These are phyloP conservation scores for Leptosomus discolor DNA, from an alignment of 2,113 vertebrate species.

Conservation along the genomic window DNA sequence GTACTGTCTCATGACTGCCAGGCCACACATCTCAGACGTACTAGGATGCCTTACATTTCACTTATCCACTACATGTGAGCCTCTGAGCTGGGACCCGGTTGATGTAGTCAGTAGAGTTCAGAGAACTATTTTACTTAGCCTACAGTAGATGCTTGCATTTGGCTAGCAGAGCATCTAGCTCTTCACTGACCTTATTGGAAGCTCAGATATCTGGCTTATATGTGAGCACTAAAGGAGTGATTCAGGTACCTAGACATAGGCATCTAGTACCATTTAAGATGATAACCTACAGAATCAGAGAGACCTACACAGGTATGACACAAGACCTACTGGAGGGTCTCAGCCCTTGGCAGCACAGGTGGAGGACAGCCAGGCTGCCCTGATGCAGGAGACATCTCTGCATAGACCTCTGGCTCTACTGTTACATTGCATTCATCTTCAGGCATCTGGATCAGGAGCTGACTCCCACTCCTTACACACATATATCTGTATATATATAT, in stretches of 20 bases:
- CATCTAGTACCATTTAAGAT: neutral
- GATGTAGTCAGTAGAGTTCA: neutral
- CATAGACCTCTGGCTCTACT: neutral
- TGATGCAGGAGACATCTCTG: neutral
- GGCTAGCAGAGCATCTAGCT: neutral
- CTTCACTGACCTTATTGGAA: neutral
- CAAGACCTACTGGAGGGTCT: neutral
- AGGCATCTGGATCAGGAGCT: neutral
- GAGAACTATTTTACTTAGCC: neutral
- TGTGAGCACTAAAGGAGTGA: neutral
- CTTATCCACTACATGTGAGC: neutral
- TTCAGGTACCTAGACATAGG: neutral
- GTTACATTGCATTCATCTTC: neutral
- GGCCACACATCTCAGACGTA: neutral
- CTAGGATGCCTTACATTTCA: neutral
- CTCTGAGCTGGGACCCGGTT: too few species aligned
- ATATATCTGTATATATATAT: neutral
- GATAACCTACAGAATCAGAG: neutral
- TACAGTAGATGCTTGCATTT: neutral
- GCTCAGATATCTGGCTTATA: neutral
- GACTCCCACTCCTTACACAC: neutral
- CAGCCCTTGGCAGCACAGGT: rapidly evolving
- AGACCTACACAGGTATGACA: neutral
- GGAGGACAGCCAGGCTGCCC: neutral
- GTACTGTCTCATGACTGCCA: neutral